A percentile compares a stretch with the other conserved stretches of the same genome.
These are phyloP conservation scores for Osmoderma eremita DNA, from an alignment of 2,888 invertebrate species.

Conservation along the genomic window DNA sequence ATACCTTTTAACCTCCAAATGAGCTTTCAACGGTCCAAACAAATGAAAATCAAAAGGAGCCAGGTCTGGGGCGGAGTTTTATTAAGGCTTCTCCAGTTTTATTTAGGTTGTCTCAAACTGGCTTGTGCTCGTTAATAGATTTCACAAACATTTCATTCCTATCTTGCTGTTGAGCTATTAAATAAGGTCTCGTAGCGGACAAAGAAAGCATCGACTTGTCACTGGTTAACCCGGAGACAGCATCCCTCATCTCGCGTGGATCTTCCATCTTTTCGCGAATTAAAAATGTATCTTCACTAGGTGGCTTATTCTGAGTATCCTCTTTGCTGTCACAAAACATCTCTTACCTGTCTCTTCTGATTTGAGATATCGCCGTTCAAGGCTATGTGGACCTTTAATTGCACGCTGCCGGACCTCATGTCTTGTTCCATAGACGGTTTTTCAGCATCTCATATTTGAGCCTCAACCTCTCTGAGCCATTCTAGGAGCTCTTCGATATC, in stretches of 20 bases:
- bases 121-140: slow-evolving; percentile 93
- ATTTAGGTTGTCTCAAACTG: slow-evolving; percentile 93
- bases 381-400: slow-evolving; percentile 91
- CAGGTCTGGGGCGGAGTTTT: slow-evolving; percentile 82
- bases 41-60: too few species aligned
- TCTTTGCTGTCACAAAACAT: slow-evolving; percentile 87
- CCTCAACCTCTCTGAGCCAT: slow-evolving; percentile 95
- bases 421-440: slow-evolving; percentile 89
- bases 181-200: slow-evolving; percentile 90
- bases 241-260: slow-evolving; percentile 89
- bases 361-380: slow-evolving; percentile 95
- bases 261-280: slow-evolving; percentile 93
- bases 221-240: slow-evolving; percentile 85
- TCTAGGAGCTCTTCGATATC: slow-evolving; percentile 96
- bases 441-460: slow-evolving; percentile 84
- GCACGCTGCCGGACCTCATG: slow-evolving; percentile 84
- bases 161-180: slow-evolving; percentile 95
- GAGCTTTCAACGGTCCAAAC: too few species aligned
- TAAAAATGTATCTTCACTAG: slow-evolving; percentile 86
- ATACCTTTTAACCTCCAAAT: too few species aligned
- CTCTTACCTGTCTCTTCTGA: slow-evolving; percentile 90
- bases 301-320: slow-evolving; percentile 79
- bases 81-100: slow-evolving; percentile 94
- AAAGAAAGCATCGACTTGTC: slow-evolving; percentile 89
- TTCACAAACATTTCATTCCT: slow-evolving; percentile 92